Conservation (phyloP, 2,888 invertebrate species). For the Azorinus chamasolen region DNA sequence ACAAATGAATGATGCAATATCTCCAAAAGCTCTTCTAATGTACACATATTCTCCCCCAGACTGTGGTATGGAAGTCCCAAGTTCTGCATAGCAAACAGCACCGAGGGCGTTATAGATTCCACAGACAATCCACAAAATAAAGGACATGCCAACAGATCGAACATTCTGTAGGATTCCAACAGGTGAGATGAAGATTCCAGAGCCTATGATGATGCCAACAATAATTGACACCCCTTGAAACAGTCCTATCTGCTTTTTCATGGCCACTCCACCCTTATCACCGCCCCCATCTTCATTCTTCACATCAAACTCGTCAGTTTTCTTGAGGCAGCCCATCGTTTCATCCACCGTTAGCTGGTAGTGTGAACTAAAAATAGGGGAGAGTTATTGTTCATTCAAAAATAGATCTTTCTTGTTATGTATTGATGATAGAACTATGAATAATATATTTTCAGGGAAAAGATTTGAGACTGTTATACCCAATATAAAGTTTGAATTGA, state of each 20-base stretch:
- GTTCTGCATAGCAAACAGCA: constrained; percentile 95
- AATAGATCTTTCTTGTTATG: no score
- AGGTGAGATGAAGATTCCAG: constrained; percentile 98
- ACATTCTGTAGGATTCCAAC: constrained; percentile 94
- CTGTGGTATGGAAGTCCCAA: constrained; percentile 94
- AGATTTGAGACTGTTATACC: no score
- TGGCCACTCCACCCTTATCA: constrained; percentile 84
- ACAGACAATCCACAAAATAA: constrained; percentile 95
- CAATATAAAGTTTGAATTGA: no score
- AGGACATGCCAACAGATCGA: constrained; percentile 91
- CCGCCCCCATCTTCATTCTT: constrained; percentile 12
- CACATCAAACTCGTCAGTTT: constrained; percentile 28
- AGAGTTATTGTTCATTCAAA: no score
- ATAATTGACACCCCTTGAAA: constrained; percentile 97
- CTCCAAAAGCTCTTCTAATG: constrained; percentile 84
- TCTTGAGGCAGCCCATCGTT: constrained; percentile 39
- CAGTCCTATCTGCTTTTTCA: constrained; percentile 95
- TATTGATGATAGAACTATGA: no score
- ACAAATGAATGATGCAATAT: constrained; percentile 83
- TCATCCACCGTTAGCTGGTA: no score
- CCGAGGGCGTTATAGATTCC: constrained; percentile 92
- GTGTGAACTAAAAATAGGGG: no score
- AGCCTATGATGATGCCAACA: constrained; percentile 97
- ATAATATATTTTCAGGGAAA: no score
- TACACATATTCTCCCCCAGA: constrained; percentile 87